phyloP scores from a whole-genome alignment of 2,113 vertebrate genomes.

The Anoura caudifer region DNA sequence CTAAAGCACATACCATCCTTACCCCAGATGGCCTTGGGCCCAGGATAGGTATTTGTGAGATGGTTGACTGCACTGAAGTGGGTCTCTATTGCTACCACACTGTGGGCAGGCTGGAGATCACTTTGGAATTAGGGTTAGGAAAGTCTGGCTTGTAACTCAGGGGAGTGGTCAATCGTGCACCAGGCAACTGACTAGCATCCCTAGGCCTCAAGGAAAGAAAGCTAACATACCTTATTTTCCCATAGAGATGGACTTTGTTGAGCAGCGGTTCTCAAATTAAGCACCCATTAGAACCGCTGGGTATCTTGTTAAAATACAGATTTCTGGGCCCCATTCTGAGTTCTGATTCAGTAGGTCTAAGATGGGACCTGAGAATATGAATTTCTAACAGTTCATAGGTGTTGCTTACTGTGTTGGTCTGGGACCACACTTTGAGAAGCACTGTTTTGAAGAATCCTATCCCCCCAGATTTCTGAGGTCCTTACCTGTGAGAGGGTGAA shows the following conservation, averaged over 20 bases:
- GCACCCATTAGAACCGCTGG: background rate
- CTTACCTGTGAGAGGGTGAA: slow-evolving; percentile 91
- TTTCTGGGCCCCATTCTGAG: background rate
- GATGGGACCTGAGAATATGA: background rate
- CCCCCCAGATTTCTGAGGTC: background rate
- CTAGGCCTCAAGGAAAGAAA: background rate
- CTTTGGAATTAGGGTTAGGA: background rate
- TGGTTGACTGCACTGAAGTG: background rate
- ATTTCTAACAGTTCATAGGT: background rate
- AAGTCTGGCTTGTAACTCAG: background rate
- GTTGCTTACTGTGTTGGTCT: background rate
- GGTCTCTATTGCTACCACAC: background rate
- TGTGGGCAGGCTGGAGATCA: background rate
- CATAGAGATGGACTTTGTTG: background rate
- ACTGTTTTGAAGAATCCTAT: background rate
- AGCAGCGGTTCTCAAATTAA: background rate
- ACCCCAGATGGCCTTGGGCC: background rate
- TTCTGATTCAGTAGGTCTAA: background rate
- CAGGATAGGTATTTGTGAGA: background rate
- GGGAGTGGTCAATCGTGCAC: background rate
- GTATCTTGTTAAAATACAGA: background rate
- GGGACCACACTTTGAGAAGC: background rate
- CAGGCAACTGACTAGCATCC: background rate
- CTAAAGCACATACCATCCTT: background rate
- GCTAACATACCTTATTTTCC: background rate